Evolutionary conservation across 2,113 vertebrate species (phyloP).

Genomic region (Crotalus viridis): DNA sequence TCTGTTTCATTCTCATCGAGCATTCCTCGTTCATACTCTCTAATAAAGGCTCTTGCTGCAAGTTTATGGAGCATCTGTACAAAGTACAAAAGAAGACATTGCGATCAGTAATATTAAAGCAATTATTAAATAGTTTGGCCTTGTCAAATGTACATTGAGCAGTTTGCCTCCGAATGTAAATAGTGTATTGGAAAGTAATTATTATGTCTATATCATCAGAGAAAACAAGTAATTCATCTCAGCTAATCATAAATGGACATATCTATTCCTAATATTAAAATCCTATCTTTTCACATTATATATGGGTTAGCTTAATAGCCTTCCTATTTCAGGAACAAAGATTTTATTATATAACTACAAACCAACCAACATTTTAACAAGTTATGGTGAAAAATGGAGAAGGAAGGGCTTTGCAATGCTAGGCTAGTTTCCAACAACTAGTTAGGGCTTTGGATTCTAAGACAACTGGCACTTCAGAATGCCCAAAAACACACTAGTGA

Average conservation of each 20-base stretch:
- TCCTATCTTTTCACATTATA: no score
- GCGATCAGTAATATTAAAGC: neutral
- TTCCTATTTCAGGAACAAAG: neutral
- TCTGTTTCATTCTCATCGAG: slow-evolving; percentile 73
- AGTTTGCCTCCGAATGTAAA: neutral
- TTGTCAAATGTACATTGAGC: neutral
- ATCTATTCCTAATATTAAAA: no score
- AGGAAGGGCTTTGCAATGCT: no score
- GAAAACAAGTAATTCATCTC: neutral
- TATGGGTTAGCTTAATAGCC: no score
- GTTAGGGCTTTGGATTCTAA: no score
- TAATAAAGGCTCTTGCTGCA: slow-evolving; percentile 82
- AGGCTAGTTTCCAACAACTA: neutral
- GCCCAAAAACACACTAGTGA: no score
- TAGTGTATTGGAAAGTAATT: neutral
- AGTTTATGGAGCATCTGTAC: slow-evolving; percentile 85
- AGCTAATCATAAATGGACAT: neutral
- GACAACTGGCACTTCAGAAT: no score
- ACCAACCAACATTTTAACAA: neutral
- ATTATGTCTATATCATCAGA: neutral
- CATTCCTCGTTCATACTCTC: slow-evolving; percentile 84
- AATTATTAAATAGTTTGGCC: neutral
- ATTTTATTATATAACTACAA: neutral
- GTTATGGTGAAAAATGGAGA: neutral
- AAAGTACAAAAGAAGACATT: neutral